Conservation (phyloP, 2,113 vertebrate genomes). For the Perca schrenkii region DNA sequence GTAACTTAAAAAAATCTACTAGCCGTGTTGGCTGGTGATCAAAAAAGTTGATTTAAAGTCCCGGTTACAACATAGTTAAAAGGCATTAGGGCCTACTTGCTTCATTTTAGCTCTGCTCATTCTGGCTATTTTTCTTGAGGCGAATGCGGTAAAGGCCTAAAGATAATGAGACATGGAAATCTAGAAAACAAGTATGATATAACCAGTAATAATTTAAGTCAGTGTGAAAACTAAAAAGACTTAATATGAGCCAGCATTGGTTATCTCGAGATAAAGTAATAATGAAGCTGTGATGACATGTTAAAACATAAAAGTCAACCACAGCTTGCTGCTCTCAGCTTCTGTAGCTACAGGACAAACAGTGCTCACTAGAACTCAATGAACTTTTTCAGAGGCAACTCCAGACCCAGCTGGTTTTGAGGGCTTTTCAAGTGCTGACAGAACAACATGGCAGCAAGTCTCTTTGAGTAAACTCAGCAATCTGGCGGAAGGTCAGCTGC, state of each 20-base stretch:
- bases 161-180: too few relatives aligned
- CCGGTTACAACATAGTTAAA: not conserved
- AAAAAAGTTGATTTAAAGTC: too few relatives aligned
- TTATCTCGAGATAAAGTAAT: not conserved
- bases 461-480: not conserved
- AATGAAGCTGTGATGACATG: not conserved
- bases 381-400: not conserved
- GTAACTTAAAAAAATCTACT: too few relatives aligned
- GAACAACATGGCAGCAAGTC: not conserved
- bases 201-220: too few relatives aligned
- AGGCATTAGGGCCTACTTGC: not conserved
- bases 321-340: not conserved
- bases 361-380: not conserved
- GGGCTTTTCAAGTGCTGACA: not conserved
- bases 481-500: not conserved
- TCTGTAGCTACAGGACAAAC: not conserved
- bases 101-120: not conserved
- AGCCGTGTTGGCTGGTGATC: too few relatives aligned
- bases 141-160: not conserved
- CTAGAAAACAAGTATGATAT: too few relatives aligned
- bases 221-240: not conserved
- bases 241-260: not conserved
- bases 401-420: not conserved
- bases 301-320: not conserved
- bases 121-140: not conserved